Evolutionary conservation across 2,888 invertebrate species (phyloP).

Genomic region (Drosophila pseudotakahashii): DNA sequence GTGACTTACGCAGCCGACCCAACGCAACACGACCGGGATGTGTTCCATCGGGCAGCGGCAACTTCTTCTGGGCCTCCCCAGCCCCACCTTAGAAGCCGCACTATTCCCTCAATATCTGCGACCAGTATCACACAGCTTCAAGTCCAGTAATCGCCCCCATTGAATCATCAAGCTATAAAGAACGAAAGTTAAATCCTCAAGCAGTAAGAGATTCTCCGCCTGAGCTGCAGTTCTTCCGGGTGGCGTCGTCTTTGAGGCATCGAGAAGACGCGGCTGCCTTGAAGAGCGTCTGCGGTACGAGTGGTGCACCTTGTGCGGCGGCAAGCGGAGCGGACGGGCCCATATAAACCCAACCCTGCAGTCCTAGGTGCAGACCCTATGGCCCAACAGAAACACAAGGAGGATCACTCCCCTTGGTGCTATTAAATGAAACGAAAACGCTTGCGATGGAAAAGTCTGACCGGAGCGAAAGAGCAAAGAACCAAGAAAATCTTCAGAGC

Average conservation of each 20-base stretch:
- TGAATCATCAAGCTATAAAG: slow-evolving; percentile 13
- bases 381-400: background rate
- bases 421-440: slow-evolving; percentile 22
- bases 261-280: slow-evolving; percentile 6
- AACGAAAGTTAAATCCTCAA: background rate
- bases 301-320: slow-evolving; percentile 27
- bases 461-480: slow-evolving; percentile 34
- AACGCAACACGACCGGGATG: slow-evolving; percentile 1
- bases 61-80: slow-evolving; percentile 10
- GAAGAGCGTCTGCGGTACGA: slow-evolving; percentile 5
- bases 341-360: slow-evolving; percentile 21
- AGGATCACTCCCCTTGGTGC: background rate
- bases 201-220: background rate
- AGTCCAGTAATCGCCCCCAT: slow-evolving; percentile 10
- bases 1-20: background rate
- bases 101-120: background rate
- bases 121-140: slow-evolving; percentile 14
- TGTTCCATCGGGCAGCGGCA: slow-evolving; percentile 18
- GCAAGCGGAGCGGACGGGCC: slow-evolving; percentile 20
- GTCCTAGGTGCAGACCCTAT: background rate
- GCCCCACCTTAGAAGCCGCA: background rate
- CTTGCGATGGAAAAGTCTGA: slow-evolving; percentile 43
- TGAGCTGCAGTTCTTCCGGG: slow-evolving; percentile 3
- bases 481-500: slow-evolving; percentile 37
- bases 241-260: slow-evolving; percentile 15